phyloP scores from a whole-genome alignment of 1,140 invertebrate species.

The Tetranychus urticae region DNA sequence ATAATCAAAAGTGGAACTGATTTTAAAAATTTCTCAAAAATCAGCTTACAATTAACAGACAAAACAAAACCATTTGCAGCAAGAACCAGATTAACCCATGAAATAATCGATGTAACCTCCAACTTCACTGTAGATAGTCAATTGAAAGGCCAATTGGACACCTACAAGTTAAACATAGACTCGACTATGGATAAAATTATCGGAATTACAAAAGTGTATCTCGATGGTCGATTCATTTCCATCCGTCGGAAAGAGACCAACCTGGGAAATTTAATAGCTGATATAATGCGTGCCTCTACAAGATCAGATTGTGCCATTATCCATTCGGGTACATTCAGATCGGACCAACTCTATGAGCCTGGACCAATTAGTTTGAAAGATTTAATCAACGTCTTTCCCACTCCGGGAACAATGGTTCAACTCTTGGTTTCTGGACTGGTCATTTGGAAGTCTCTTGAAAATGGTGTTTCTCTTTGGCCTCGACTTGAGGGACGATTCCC shows the following conservation, averaged over 20 bases:
- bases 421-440: conserved; percentile 33
- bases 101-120: too few species aligned
- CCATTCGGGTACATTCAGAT: conserved; percentile 67
- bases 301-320: conserved; percentile 59
- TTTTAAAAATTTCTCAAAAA: conserved; percentile 36
- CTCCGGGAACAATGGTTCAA: conserved; percentile 55
- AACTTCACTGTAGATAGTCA: conserved; percentile 38
- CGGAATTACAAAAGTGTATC: conserved; percentile 48
- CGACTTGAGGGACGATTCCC: conserved; percentile 56
- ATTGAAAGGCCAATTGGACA: conserved; percentile 41
- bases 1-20: conserved; percentile 76
- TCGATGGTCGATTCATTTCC: conserved; percentile 54
- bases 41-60: conserved; percentile 31
- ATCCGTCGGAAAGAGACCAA: conserved; percentile 61
- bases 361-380: conserved; percentile 63
- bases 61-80: conserved; percentile 38
- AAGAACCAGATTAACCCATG: background rate
- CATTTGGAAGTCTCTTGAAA: conserved; percentile 49
- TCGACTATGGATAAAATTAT: conserved; percentile 56
- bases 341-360: conserved; percentile 43
- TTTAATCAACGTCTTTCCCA: conserved; percentile 55
- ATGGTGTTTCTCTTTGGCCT: conserved; percentile 46
- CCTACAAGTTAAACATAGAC: conserved; percentile 45
- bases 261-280: conserved; percentile 65
- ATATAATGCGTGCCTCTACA: conserved; percentile 52